Base-by-base conservation (phyloP, 2,113 vertebrate species). In the Gulo gulo region DNA sequence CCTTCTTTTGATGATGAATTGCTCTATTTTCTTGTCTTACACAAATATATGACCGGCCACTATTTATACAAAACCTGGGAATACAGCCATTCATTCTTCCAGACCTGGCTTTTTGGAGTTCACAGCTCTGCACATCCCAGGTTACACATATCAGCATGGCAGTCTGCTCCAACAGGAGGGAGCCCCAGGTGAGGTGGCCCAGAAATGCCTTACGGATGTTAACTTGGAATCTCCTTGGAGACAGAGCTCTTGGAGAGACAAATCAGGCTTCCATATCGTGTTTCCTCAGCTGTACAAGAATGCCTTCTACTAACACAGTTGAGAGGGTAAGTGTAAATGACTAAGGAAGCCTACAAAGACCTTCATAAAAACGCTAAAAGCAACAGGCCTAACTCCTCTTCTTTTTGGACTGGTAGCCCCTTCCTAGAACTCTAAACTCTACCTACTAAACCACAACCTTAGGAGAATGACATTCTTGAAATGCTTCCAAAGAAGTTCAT, bases 381-480 rank as follows among this genome's bases (percentile, higher is more conserved):
- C 76, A 94, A 93, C 39, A 74, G 14, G 18, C 11, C 1, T 57
- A 97, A 36, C 42, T 50, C 82, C 50, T 83, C 47, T 83, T 76
- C 59, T 79, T 50, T 84, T 20, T 20, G 16, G 0, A 11, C 29
- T 29, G 63, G 52, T 34, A 61, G 47, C 57, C 91, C n/a, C 59
- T 84, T 79, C 26, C 6, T 23, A 69, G 88, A 31, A 97, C 52
- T 89, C 92, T 96, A 82, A 97, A 88, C 3, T 63, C 39, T 63
- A 61, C 13, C 59, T 69, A 93, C 67, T 50, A 92, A 97, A 97
- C 10, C 78, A 18, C 47, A 97, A 92, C 76, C 88, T 88, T 69
- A 59, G 93, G 59, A 98, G 52, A 94, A 98, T n/a, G 39, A 73
- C 80, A 98, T 98, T 98, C 93, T 97, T 97, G 78, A 98, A 95